These are phyloP conservation scores for Itoplectis maculator DNA, from an alignment of 2,888 invertebrate species.

Conservation along the genomic window DNA sequence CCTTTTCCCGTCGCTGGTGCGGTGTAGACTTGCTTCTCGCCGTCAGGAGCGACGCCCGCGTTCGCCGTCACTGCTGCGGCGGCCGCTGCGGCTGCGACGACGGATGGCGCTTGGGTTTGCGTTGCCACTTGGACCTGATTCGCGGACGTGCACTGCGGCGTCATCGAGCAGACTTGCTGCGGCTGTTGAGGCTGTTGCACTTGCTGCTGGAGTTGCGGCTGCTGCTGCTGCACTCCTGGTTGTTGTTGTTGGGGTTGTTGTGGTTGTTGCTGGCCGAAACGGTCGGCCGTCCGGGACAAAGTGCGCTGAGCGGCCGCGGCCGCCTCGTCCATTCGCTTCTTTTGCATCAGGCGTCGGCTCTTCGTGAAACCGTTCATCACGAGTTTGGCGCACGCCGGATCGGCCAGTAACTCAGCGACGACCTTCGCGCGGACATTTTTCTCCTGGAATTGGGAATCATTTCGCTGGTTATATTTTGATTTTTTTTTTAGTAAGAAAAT, in stretches of 20 bases:
- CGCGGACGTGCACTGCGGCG: slow-evolving; percentile 70
- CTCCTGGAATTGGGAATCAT: slow-evolving; percentile 44
- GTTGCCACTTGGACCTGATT: slow-evolving; percentile 88
- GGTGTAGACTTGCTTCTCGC: slow-evolving; percentile 82
- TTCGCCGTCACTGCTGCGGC: slow-evolving; percentile 56
- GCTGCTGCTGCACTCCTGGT: slow-evolving; percentile 46
- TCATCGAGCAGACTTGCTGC: slow-evolving; percentile 69
- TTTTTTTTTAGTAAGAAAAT: background rate
- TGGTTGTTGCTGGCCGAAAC: slow-evolving; percentile 49
- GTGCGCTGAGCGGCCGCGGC: slow-evolving; percentile 56
- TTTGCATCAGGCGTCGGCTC: slow-evolving; percentile 64
- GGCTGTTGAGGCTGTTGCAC: slow-evolving; percentile 74
- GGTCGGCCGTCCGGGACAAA: slow-evolving; percentile 48
- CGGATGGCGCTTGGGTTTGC: slow-evolving; percentile 86
- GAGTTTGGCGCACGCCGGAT: slow-evolving; percentile 62
- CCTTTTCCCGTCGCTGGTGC: slow-evolving; percentile 81
- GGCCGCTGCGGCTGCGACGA: slow-evolving; percentile 74
- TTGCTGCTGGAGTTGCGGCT: slow-evolving; percentile 63
- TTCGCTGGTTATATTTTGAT: background rate
- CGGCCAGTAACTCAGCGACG: slow-evolving; percentile 64
- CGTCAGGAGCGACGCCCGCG: slow-evolving; percentile 59
- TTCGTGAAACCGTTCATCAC: slow-evolving; percentile 65
- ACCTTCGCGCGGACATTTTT: slow-evolving; percentile 66
- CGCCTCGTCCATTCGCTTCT: slow-evolving; percentile 60
- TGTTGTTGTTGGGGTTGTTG: slow-evolving; percentile 50